Base-by-base conservation (phyloP, 2,888 invertebrate genomes). In the Lithodes maja region DNA sequence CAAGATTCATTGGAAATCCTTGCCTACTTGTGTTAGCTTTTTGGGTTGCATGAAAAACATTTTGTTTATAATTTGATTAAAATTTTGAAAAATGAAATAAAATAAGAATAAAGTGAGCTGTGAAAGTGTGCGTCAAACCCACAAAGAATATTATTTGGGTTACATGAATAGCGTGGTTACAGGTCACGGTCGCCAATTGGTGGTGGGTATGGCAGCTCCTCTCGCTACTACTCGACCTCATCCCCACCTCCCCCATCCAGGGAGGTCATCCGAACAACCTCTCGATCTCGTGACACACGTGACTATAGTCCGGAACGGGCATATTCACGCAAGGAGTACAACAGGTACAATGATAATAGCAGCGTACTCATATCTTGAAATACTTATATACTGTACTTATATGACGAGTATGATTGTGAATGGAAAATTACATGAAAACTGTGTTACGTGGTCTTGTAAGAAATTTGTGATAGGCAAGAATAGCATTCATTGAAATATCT, bases 11-110 rank as follows among this genome's bases (percentile, higher is more conserved):
- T 80, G 81, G 81, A 87, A 88, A 54, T 88, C 88, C 88, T 88
- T 88, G 88, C 88, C 88, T 88, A 81, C 88, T 88, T 88, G 84
- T 88, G 88, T 88, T 88, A 88, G 88, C 88, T 88, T 88, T 81
- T 88, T 88, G 88, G 88, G 88, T 88, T 88, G 88, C 88, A 84
- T 81, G 81, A 88, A 83, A 79, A 83, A 83, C 17, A n/a, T n/a
- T 71, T n/a, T 71, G 17, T 71, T n/a, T 71, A 71, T 71, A 54
- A 61, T 85, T 87, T 79, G 52, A 61, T 86, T 80, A 80, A 33
- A 71, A 75, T 85, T 85, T 85, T 83, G 83, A 69, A 68, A 33
- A 69, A 50, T 87, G 83, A 87, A 71, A 80, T 55, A 81, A 85
- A 71, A 81, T 74, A 54, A 82, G 81, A 85, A 61, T 88, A 75